phyloP scores from a whole-genome alignment of 2,113 vertebrate species.

The Ceyx cyanopectus region DNA sequence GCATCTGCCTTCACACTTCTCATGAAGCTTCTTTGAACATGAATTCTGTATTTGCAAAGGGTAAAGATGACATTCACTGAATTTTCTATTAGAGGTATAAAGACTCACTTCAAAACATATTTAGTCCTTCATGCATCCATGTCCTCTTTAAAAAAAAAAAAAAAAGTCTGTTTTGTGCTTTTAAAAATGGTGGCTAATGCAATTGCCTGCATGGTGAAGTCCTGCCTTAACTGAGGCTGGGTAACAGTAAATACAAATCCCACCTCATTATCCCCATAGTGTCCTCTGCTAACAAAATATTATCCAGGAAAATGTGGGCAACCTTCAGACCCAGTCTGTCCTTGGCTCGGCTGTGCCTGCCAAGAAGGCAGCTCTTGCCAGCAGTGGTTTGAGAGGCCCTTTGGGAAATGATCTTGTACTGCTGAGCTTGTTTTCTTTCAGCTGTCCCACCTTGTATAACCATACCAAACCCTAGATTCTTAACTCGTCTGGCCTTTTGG shows the following conservation, averaged over 20 bases:
- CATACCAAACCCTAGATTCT: neutral
- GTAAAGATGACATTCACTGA: neutral
- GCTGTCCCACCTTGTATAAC: neutral
- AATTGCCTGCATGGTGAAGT: neutral
- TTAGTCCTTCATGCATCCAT: neutral
- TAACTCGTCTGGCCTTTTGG: neutral
- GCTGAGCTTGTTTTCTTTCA: neutral
- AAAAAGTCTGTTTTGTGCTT: neutral
- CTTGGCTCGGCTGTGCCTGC: neutral
- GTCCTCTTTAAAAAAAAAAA: neutral
- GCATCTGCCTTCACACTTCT: neutral
- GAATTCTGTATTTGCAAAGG: neutral
- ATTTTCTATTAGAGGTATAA: neutral
- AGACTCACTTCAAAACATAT: neutral
- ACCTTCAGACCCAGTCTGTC: neutral
- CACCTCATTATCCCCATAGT: neutral
- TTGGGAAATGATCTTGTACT: slow-evolving; percentile 8
- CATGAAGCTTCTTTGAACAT: neutral
- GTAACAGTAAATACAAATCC: neutral
- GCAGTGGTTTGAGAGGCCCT: neutral
- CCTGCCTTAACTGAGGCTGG: neutral
- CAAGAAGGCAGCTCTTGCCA: slow-evolving; percentile 13
- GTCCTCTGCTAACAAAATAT: neutral
- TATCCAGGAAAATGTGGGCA: slow-evolving; percentile 8
- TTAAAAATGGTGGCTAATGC: neutral